A percentile compares a stretch with the other conserved stretches of the same genome.
phyloP scores from a whole-genome alignment of 1,140 invertebrate genomes.

The Odontomachus brunneus region DNA sequence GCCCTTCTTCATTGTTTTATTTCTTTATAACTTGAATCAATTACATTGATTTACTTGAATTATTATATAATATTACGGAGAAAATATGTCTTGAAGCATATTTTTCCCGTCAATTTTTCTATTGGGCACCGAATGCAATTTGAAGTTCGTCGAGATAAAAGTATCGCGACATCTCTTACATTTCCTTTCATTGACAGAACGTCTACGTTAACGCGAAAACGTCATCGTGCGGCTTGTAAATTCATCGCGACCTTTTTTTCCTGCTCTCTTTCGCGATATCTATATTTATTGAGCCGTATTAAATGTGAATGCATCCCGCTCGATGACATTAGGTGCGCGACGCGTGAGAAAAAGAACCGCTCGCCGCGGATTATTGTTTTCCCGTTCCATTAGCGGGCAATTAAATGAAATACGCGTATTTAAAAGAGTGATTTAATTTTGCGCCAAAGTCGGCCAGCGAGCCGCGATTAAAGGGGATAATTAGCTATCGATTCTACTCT shows the following conservation, averaged over 20 bases:
- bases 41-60: no score
- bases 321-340: conserved; percentile 12
- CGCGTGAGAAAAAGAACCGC: not conserved
- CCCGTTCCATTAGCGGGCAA: conserved; percentile 39
- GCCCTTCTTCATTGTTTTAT: no score
- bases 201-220: conserved; percentile 11
- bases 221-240: conserved; percentile 4
- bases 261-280: not conserved
- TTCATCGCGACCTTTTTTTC: conserved; percentile 19
- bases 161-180: not conserved
- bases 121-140: no score
- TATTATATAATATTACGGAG: no score
- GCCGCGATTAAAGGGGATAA: conserved; percentile 32
- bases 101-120: no score
- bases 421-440: conserved; percentile 38
- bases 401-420: conserved; percentile 43
- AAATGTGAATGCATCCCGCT: conserved; percentile 18
- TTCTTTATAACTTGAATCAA: no score
- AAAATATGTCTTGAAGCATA: no score
- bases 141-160: no score
- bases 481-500: conserved; percentile 44
- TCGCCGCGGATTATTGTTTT: conserved; percentile 29
- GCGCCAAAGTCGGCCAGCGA: not conserved
- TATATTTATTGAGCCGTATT: conserved; percentile 19
- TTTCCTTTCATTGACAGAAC: not conserved